Percentiles rank a stretch among this genome's conserved stretches.
Conservation (phyloP, 2,797 vertebrate species). For the Poecile montanus region DNA sequence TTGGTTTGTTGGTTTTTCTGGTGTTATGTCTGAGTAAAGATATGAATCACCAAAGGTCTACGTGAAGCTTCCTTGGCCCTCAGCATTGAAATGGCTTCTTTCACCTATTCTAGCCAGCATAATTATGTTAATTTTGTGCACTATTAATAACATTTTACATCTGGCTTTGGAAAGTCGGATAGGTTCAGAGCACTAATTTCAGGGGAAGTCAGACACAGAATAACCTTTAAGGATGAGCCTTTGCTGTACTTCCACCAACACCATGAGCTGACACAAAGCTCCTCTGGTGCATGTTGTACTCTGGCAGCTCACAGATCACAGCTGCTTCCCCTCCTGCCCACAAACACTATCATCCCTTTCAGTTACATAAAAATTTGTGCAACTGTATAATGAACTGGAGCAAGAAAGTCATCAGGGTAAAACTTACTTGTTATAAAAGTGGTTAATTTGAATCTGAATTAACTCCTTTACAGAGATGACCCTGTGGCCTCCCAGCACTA, state of each 20-base stretch:
- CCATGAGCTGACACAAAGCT: not conserved
- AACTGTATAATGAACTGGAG: not conserved
- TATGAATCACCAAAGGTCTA: not conserved
- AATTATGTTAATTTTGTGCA: not conserved
- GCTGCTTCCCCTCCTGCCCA: not conserved
- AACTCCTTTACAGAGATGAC: not conserved
- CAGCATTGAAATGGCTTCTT: not conserved
- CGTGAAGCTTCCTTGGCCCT: not conserved
- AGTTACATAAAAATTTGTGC: not conserved
- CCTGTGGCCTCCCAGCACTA: not conserved
- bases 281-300: not conserved
- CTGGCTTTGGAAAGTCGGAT: not conserved
- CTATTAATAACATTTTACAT: not conserved
- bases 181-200: not conserved
- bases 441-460: constrained; percentile 18
- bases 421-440: not conserved
- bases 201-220: not conserved
- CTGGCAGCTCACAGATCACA: not conserved
- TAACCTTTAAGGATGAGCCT: not conserved
- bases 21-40: not conserved
- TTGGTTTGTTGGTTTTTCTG: not conserved
- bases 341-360: not conserved
- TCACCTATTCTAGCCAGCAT: not conserved
- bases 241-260: not conserved
- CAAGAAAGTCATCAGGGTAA: not conserved